phyloP scores from a whole-genome alignment of 2,113 vertebrate genomes.

The Lichenostomus cassidix region DNA sequence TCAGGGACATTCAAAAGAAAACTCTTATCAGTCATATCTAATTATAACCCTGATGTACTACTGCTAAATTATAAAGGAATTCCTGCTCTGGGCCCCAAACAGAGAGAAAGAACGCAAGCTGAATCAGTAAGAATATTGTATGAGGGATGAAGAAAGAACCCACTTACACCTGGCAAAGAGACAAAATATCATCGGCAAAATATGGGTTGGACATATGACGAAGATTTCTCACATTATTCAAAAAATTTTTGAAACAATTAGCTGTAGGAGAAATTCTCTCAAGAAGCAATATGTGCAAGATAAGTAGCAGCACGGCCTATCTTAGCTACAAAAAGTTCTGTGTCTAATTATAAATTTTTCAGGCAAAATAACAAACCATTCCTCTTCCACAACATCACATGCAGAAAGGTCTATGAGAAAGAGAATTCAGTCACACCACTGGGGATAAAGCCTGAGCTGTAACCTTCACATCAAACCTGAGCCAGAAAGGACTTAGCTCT shows the following conservation, averaged over 20 bases:
- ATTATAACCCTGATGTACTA: not conserved
- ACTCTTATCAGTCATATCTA: not conserved
- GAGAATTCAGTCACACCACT: not conserved
- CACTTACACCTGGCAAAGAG: not conserved
- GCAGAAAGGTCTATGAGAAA: not conserved
- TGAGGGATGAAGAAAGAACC: not conserved
- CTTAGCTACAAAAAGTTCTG: not conserved
- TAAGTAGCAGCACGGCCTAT: not conserved
- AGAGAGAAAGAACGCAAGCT: not conserved
- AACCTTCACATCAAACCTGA: not conserved
- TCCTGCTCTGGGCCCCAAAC: not conserved
- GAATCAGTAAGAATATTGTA: not conserved
- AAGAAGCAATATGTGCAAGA: not conserved
- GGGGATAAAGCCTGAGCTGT: not conserved
- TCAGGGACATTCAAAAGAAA: not conserved
- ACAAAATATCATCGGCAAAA: not conserved
- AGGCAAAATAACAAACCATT: not conserved
- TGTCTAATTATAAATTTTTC: not conserved
- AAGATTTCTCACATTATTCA: not conserved
- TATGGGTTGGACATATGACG: not conserved
- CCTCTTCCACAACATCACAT: not conserved
- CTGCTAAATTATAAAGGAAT: not conserved
- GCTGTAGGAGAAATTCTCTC: not conserved
- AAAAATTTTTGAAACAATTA: not conserved
- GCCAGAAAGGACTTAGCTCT: not conserved